These are phyloP conservation scores for Lophotriccus pileatus DNA, from an alignment of 2,797 vertebrate species.

Conservation along the genomic window DNA sequence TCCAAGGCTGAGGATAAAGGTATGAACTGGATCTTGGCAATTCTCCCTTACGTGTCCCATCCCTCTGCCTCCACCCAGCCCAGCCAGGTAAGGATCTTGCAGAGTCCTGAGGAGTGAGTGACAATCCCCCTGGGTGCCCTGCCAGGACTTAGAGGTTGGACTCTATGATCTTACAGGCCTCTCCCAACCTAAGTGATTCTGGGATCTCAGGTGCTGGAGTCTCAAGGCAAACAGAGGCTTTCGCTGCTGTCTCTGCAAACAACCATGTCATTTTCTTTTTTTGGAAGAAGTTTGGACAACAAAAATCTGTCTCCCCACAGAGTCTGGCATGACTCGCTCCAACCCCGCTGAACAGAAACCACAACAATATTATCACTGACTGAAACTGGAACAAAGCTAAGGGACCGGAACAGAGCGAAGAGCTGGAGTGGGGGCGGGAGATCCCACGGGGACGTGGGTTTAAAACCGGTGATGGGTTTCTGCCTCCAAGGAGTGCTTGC, in stretches of 20 bases:
- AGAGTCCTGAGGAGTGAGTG: not conserved
- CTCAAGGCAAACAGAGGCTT: not conserved
- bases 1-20: not conserved
- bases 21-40: not conserved
- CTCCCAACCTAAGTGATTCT: not conserved
- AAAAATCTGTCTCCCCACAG: not conserved
- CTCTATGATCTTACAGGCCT: not conserved
- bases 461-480: not conserved
- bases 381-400: not conserved
- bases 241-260: not conserved
- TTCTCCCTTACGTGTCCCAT: not conserved
- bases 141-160: not conserved
- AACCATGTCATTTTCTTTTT: not conserved
- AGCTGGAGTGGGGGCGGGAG: not conserved
- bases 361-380: not conserved
- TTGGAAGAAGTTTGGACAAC: not conserved
- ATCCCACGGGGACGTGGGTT: rapidly evolving
- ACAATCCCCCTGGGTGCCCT: not conserved
- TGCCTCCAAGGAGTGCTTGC: rapidly evolving
- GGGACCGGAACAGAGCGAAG: not conserved
- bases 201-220: not conserved
- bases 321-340: not conserved
- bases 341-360: not conserved
- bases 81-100: not conserved
- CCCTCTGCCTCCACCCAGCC: not conserved